Conservation (phyloP, 2,888 invertebrate species). For the Cheilosia grossa region DNA sequence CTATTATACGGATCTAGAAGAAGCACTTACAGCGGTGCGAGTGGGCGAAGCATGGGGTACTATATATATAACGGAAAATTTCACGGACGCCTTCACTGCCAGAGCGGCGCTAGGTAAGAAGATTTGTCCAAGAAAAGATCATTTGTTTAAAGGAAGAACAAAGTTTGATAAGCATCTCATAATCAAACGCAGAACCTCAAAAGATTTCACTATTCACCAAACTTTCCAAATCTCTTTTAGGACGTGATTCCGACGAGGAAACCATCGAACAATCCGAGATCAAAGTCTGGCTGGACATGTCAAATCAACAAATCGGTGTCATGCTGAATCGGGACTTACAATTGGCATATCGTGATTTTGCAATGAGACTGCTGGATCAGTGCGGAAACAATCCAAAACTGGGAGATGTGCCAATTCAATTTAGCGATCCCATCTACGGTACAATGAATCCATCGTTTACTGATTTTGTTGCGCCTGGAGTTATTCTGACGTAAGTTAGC, state of each 20-base stretch:
- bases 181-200: too few species aligned
- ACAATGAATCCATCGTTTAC: conserved; percentile 95
- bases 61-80: conserved; percentile 94
- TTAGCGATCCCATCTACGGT: conserved; percentile 94
- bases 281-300: conserved; percentile 96
- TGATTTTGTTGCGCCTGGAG: conserved; percentile 97
- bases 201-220: too few species aligned
- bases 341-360: conserved; percentile 93
- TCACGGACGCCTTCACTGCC: conserved; percentile 93
- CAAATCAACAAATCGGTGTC: conserved; percentile 97
- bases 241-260: conserved; percentile 92
- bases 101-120: conserved; percentile 88
- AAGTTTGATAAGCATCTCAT: too few species aligned
- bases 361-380: conserved; percentile 88
- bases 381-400: conserved; percentile 93
- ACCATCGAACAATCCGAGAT: conserved; percentile 94
- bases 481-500: conserved; percentile 92
- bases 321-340: conserved; percentile 94
- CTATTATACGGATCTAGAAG: conserved; percentile 87
- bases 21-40: conserved; percentile 89
- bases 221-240: conserved; percentile 78
- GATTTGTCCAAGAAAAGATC: background rate
- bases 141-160: background rate
- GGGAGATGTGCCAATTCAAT: conserved; percentile 94
- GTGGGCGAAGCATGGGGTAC: conserved; percentile 94